A percentile compares a stretch with the other conserved stretches of the same genome.
Conservation (phyloP, 1,140 invertebrate genomes). For the Limonius californicus region DNA sequence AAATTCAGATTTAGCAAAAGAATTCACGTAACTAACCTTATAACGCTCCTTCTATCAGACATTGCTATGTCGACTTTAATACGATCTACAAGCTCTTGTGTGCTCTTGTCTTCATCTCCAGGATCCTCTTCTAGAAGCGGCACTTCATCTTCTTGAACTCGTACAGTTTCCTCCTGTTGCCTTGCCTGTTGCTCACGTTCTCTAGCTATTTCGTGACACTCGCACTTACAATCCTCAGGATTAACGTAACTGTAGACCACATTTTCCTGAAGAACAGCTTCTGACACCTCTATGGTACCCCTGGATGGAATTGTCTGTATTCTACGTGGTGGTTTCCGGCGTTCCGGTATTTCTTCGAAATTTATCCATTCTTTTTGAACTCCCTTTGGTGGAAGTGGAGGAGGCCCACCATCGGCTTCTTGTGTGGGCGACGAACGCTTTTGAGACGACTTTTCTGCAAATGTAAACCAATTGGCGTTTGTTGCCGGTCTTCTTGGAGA, state of each 20-base stretch:
- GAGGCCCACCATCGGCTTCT: constrained; percentile 15
- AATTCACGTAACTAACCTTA: constrained; percentile 29
- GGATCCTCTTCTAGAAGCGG: constrained; percentile 39
- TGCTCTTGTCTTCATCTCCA: constrained; percentile 26
- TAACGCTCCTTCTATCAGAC: constrained; percentile 32
- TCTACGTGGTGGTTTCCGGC: constrained; percentile 69
- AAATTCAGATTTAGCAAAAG: neutral
- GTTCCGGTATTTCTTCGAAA: constrained; percentile 80
- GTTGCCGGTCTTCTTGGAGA: constrained; percentile 49
- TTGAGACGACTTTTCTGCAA: constrained; percentile 52
- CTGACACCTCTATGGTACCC: constrained; percentile 43
- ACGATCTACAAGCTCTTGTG: constrained; percentile 12
- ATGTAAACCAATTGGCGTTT: constrained; percentile 59
- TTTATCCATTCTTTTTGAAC: constrained; percentile 67
- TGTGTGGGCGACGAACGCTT: constrained; percentile 24
- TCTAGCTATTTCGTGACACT: constrained; percentile 64
- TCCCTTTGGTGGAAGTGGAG: constrained; percentile 51
- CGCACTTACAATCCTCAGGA: constrained; percentile 78
- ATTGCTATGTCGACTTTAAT: constrained; percentile 26
- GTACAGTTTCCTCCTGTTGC: constrained; percentile 14
- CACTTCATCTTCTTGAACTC: constrained; percentile 38
- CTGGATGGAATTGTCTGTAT: constrained; percentile 70
- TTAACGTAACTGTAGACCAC: constrained; percentile 72
- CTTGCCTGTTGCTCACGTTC: constrained; percentile 22
- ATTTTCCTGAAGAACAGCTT: constrained; percentile 41